A percentile compares a stretch with the other conserved stretches of the same genome.
phyloP scores from a whole-genome alignment of 2,797 vertebrate species.

The Ictinia mississippiensis region DNA sequence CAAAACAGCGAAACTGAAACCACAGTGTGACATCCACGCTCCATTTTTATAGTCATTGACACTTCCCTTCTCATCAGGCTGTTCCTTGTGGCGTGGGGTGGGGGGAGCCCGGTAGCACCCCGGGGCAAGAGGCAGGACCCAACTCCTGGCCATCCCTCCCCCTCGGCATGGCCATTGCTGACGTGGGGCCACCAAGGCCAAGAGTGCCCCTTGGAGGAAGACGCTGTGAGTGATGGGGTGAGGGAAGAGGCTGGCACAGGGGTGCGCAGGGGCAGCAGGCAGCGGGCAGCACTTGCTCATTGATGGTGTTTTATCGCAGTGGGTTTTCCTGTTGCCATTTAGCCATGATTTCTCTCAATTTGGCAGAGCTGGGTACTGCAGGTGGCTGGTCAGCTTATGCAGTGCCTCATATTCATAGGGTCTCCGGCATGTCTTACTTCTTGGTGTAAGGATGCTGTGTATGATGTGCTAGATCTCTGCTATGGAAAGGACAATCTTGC shows the following conservation, averaged over 20 bases:
- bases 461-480: neutral
- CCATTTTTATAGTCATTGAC: neutral
- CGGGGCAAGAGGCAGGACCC: neutral
- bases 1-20: neutral
- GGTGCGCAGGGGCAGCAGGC: neutral
- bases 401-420: neutral
- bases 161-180: neutral
- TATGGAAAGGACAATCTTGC: neutral
- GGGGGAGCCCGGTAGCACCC: fast-evolving
- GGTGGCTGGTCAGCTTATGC: neutral
- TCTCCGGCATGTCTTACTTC: neutral
- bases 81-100: fast-evolving
- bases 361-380: neutral
- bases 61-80: neutral
- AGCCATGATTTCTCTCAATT: neutral
- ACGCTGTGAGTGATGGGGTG: neutral
- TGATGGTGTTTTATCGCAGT: neutral
- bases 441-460: neutral
- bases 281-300: fast-evolving
- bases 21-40: fast-evolving
- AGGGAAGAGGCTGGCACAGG: neutral
- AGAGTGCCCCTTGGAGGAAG: neutral
- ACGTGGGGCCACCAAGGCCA: fast-evolving
- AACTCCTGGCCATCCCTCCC: neutral
- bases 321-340: neutral